Conservation (phyloP, 2,113 vertebrate species). For the Xenotilapia caudafasciata region DNA sequence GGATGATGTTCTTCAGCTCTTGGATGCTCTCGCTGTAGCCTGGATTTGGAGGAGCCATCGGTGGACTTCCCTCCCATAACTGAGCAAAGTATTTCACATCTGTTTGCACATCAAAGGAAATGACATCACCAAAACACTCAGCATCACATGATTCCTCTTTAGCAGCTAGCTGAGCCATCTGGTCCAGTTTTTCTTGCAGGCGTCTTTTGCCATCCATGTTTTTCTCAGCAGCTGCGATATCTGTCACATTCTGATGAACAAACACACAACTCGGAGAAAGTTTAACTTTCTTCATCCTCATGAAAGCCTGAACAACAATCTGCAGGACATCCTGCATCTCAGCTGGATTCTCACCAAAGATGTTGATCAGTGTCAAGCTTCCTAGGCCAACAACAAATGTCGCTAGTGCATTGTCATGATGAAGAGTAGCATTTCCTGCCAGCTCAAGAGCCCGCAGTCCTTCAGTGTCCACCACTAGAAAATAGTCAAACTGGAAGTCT, state of each 20-base stretch:
- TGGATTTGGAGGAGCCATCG: no score
- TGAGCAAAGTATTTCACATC: neutral
- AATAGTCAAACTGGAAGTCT: rapidly evolving
- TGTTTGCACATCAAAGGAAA: rapidly evolving
- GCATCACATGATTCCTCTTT: neutral
- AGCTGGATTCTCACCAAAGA: neutral
- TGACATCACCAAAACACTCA: rapidly evolving
- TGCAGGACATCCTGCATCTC: rapidly evolving
- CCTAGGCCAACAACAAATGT: rapidly evolving
- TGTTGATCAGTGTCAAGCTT: rapidly evolving
- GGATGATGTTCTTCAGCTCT: neutral
- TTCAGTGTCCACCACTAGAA: constrained; percentile 45
- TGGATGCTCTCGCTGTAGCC: rapidly evolving
- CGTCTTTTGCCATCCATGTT: constrained; percentile 22
- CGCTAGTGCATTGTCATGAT: neutral
- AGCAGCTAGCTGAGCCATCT: constrained; percentile 20
- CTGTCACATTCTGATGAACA: constrained; percentile 40
- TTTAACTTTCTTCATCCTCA: neutral
- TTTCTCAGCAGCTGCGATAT: neutral
- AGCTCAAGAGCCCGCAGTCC: constrained; percentile 22
- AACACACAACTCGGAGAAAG: neutral
- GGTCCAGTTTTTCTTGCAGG: constrained; percentile 26
- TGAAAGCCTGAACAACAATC: neutral
- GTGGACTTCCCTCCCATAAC: no score
- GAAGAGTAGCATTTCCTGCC: neutral